phyloP scores from a whole-genome alignment of 2,888 invertebrate species.

The Nephrotoma guestfalica region DNA sequence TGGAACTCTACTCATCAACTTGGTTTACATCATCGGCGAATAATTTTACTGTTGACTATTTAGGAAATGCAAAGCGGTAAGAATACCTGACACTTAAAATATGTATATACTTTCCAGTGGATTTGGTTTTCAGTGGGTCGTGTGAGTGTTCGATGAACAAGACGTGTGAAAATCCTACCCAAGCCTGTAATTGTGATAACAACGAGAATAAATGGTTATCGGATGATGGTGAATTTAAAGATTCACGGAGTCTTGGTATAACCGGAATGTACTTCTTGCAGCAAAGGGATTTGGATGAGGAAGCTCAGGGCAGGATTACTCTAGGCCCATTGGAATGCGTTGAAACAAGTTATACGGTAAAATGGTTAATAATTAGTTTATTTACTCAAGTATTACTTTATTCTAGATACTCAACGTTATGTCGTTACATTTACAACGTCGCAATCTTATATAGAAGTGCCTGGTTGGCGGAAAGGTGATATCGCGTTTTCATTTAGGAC shows the following conservation, averaged over 20 bases:
- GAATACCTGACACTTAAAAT: constrained; percentile 13
- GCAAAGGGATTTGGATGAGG: constrained; percentile 64
- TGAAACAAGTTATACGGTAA: constrained; percentile 63
- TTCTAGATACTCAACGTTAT: constrained; percentile 72
- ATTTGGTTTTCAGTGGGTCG: constrained; percentile 40
- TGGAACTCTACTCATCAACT: constrained; percentile 74
- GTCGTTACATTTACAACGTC: constrained; percentile 89
- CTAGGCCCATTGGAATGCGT: constrained; percentile 86
- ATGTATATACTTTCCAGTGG: constrained; percentile 1
- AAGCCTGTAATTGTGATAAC: constrained; percentile 84
- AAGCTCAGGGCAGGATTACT: constrained; percentile 76
- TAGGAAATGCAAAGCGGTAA: constrained; percentile 69
- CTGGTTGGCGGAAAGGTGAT: constrained; percentile 85
- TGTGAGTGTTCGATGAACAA: constrained; percentile 63
- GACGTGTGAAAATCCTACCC: constrained; percentile 64
- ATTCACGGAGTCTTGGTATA: constrained; percentile 70
- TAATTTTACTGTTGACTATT: constrained; percentile 64
- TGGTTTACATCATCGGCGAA: constrained; percentile 75
- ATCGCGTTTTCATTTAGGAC: constrained; percentile 87
- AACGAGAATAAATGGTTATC: constrained; percentile 76
- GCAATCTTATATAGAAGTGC: constrained; percentile 83
- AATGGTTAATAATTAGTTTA: constrained; percentile 22
- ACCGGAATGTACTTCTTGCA: constrained; percentile 84
- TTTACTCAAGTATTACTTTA: constrained; percentile 51
- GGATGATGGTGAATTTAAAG: constrained; percentile 74